Evolutionary conservation across 2,888 invertebrate species (phyloP).

Genomic region (Trichopoda pennipes): DNA sequence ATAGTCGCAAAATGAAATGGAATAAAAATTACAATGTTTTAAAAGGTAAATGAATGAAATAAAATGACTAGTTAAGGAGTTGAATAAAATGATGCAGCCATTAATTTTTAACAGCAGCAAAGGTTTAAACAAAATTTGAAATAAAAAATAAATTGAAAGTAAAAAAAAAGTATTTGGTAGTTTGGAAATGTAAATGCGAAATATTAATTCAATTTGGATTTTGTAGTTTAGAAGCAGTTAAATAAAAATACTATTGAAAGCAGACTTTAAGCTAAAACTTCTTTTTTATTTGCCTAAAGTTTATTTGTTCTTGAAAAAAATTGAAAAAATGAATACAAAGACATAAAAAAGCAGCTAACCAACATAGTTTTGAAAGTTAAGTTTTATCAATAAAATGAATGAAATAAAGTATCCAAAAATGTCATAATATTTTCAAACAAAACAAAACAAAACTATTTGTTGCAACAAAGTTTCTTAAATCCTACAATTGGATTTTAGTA

Average conservation of each 20-base stretch:
- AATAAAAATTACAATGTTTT: conserved; percentile 37
- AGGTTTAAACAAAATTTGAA: conserved; percentile 10
- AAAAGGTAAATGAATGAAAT: conserved; percentile 42
- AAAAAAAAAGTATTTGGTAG: not conserved
- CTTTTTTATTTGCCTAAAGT: not conserved
- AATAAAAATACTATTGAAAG: conserved; percentile 31
- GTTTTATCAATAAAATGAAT: conserved; percentile 62
- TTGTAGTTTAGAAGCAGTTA: conserved; percentile 23
- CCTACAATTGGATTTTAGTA: not conserved
- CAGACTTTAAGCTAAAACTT: conserved; percentile 19
- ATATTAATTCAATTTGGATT: conserved; percentile 22
- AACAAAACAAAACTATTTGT: conserved; percentile 61
- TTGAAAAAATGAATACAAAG: conserved; percentile 22
- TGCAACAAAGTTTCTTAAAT: conserved; percentile 58
- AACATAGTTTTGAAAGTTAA: conserved; percentile 59
- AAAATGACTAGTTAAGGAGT: conserved; percentile 67
- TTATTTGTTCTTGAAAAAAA: conserved; percentile 8
- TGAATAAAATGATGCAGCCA: conserved; percentile 73
- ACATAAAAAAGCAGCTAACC: conserved; percentile 31
- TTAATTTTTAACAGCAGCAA: conserved; percentile 71
- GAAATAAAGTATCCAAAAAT: conserved; percentile 61
- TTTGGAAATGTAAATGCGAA: conserved; percentile 8
- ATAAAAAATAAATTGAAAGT: conserved; percentile 3
- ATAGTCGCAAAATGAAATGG: conserved; percentile 11
- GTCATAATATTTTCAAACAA: conserved; percentile 60